A percentile compares a stretch with the other conserved stretches of the same genome.
Conservation (phyloP, 2,888 invertebrate genomes). For the Agrotis clavis region DNA sequence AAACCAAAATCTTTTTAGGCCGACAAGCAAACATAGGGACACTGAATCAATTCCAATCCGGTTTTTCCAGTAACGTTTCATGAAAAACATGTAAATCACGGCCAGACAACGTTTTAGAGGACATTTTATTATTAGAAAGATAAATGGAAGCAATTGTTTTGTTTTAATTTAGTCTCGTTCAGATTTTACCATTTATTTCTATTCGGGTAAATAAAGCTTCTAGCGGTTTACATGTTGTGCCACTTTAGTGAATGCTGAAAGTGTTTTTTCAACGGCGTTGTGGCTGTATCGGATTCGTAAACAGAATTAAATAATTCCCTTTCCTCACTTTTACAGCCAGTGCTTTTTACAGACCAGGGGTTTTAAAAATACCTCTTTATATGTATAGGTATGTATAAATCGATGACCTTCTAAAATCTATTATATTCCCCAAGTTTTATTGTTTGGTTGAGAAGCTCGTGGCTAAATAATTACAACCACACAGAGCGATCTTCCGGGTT, state of each 20-base stretch:
- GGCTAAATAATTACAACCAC: too few species aligned
- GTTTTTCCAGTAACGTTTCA: constrained; percentile 24
- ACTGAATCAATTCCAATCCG: constrained; percentile 42
- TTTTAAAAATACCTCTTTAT: too few species aligned
- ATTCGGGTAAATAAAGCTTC: constrained; percentile 11
- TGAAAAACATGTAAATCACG: constrained; percentile 24
- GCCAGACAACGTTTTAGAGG: constrained; percentile 5
- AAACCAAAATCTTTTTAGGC: constrained; percentile 32
- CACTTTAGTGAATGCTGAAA: not conserved
- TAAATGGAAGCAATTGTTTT: constrained; percentile 19
- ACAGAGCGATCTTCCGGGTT: too few species aligned
- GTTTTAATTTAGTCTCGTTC: constrained; percentile 1
- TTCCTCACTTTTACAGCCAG: not conserved
- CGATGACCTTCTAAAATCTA: too few species aligned
- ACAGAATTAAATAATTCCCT: not conserved
- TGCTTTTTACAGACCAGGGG: not conserved
- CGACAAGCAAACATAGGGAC: constrained; percentile 23
- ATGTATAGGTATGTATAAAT: too few species aligned
- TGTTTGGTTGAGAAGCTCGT: too few species aligned
- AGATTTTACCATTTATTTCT: constrained; percentile 11
- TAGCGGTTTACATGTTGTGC: not conserved
- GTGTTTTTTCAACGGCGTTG: not conserved
- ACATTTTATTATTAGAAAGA: constrained; percentile 22
- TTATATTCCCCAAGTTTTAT: too few species aligned
- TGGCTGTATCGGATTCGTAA: not conserved